Evolutionary conservation across 2,888 invertebrate genomes (phyloP), one percentile per base, ranked within the genome.

Genomic region (Argynnis bischoffii): DNA sequence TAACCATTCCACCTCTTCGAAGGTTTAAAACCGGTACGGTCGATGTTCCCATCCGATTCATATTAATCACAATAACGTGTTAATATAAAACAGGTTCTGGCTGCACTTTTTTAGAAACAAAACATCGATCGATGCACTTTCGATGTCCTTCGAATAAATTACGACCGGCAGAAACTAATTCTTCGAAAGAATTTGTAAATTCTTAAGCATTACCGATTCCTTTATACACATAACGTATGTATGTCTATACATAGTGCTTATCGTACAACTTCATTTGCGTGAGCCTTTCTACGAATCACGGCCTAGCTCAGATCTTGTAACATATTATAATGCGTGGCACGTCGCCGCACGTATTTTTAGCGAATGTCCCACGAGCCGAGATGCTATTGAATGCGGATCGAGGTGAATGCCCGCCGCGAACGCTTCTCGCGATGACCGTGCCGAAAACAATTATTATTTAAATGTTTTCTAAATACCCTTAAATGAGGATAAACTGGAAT

Each of bases 331-430:
- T 77, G 76, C 77, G 69, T 59, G 72, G 78, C 77, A 76, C 79
- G 77, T 82, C 77, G 70, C 66, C 75, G 79, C 76, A 77, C 79
- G 77, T 82, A 81, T 81, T 78, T 82, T 81, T 81, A 81, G 81
- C 79, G 77, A 76, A 72, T 77, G 79, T 77, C 76, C 74, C 74
- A 76, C 76, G 74, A 74, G 70, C 64, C 66, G 69, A 69, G 73
- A 69, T 72, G 71, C 77, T 74, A 75, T 70, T 73, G 69, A 71
- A 74, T 72, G 72, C 73, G 73, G 69, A 66, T 67, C 74, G 79
- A 76, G 81, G 79, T 80, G 77, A 80, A 81, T 72, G 74, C 76
- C 81, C 74, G 73, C 69, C 69, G 63, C 67, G 63, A 66, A 64
- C 66, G 63, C 69, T 63, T 64, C 63, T 71, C 73, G 68, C 73